Conservation (phyloP, 2,888 invertebrate genomes). For the Aspidiotus rigidus region DNA sequence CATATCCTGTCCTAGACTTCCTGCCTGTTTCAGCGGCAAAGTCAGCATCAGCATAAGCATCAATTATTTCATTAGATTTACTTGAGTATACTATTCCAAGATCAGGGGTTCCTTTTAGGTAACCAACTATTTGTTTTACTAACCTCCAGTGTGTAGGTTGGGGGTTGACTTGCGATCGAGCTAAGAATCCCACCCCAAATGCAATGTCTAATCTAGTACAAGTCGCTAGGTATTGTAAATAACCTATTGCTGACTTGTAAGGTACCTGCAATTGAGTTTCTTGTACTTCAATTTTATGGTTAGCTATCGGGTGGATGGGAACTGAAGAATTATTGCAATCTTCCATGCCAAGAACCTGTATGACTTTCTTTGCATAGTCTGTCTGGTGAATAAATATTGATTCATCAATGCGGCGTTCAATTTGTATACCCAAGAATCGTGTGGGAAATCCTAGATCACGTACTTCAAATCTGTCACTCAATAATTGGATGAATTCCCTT, state of each 20-base stretch:
- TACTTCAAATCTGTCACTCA: too few species aligned
- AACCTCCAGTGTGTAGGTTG: neutral
- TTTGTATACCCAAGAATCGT: too few species aligned
- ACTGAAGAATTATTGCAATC: too few species aligned
- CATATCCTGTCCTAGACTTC: conserved; percentile 1
- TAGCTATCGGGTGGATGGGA: neutral
- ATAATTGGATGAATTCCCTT: too few species aligned
- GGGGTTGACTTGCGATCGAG: neutral
- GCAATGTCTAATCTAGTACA: neutral
- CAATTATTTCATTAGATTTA: neutral
- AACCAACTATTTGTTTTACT: neutral
- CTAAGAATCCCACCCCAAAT: neutral
- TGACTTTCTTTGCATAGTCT: too few species aligned
- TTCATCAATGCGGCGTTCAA: too few species aligned
- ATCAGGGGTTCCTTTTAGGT: neutral
- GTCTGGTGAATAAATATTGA: too few species aligned
- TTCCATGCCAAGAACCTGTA: too few species aligned
- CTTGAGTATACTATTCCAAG: neutral
- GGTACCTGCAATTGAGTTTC: neutral
- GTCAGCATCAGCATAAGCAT: conserved; percentile 11
- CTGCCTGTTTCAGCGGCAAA: neutral
- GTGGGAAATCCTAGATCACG: too few species aligned
- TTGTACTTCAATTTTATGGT: neutral
- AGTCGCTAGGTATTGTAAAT: neutral
- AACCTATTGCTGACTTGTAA: conserved; percentile 3